Evolutionary conservation across 2,797 vertebrate species (phyloP), one percentile per base, ranked within the genome.

Genomic region (Schizopygopsis pylzovi): DNA sequence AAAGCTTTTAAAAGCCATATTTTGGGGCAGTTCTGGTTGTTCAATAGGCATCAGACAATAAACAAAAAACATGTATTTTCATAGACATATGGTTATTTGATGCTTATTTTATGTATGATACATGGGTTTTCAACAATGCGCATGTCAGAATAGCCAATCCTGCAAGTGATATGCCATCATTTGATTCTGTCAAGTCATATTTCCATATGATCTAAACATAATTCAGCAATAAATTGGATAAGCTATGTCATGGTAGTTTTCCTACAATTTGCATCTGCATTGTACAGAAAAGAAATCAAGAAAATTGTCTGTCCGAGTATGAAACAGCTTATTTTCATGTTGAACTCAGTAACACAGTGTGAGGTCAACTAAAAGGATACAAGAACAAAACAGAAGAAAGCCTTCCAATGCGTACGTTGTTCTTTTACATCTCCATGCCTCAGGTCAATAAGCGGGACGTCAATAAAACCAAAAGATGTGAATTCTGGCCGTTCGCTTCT

Each of bases 201-300:
- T 54, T 78, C 76, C 33, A 47, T n/a, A 41, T 1, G 8, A 56
- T 12, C 13, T 71, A 71, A 59, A 33, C 16, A 47, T 59, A 61
- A 61, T 25, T 6, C 43, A 67, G 25, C 16, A 75, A 49, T 65
- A 65, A 47, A 82, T 2, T 6, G 18, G 33, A 45, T 52, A 47
- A 76, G 18, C 10, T 61, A 25, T 18, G 3, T 33, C 45, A 68
- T 68, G 5, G 37, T 41, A n/a, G 76, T 63, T 77, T 65, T 13
- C 22, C 73, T 43, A 25, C 15, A 37, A 84, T 78, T 78, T 84
- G 73, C 61, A 84, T 78, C 22, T 22, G 10, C 22, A 43, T 15
- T 67, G 6, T 13, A 41, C 33, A 67, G 22, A 15, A 43, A 41
- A 56, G 3, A 54, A 41, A 52, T 76, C 1, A 67, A 37, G 39